These are phyloP conservation scores for Bambusicola thoracicus DNA, from an alignment of 2,113 vertebrate genomes.

Conservation along the genomic window DNA sequence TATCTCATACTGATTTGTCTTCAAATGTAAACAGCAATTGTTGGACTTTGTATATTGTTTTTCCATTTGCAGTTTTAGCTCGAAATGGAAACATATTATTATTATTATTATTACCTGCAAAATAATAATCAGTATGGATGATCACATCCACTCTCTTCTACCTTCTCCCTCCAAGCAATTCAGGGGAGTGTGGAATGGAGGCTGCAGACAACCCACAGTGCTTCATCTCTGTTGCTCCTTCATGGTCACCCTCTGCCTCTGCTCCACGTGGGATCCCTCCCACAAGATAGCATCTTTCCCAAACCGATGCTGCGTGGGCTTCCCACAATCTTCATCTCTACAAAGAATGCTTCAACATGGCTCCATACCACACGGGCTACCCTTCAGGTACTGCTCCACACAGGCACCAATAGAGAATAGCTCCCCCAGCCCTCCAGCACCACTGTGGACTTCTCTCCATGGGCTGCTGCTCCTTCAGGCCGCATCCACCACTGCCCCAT, in stretches of 20 bases:
- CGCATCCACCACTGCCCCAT: neutral
- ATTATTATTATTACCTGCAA: neutral
- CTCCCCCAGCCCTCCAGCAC: neutral
- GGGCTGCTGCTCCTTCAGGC: neutral
- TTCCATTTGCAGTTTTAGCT: neutral
- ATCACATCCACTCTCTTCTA: neutral
- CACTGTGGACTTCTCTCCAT: neutral
- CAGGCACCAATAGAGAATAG: neutral
- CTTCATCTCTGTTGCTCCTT: neutral
- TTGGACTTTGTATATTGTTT: neutral
- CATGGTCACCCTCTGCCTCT: neutral
- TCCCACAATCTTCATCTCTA: too few species aligned
- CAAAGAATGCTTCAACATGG: too few species aligned
- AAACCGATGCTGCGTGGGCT: neutral
- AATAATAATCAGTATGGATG: neutral
- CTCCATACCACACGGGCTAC: too few species aligned
- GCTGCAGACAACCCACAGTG: too few species aligned
- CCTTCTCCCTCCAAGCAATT: neutral
- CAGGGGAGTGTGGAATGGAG: neutral
- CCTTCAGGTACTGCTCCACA: too few species aligned
- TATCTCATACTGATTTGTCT: neutral
- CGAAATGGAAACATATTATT: neutral
- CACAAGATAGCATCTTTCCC: neutral
- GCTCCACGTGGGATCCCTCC: neutral
- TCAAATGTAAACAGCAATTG: neutral